Percentiles rank a stretch among this genome's conserved stretches.
Conservation (phyloP, 2,113 vertebrate species). For the Phrynosoma blainvillii region DNA sequence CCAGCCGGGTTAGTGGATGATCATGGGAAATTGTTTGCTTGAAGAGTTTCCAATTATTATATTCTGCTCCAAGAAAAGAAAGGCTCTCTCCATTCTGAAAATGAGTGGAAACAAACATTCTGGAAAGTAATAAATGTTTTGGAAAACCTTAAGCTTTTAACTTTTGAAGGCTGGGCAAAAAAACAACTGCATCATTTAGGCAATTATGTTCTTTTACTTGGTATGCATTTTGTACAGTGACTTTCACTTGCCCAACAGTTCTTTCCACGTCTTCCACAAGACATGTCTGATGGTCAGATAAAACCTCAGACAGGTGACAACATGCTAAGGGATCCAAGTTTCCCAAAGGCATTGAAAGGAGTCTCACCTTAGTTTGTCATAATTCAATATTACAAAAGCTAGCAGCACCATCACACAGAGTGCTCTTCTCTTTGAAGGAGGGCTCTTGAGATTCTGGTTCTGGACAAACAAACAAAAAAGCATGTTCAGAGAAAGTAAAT, state of each 20-base stretch:
- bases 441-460: constrained; percentile 87
- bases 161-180: not conserved
- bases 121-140: not conserved
- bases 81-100: no score
- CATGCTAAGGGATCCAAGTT: not conserved
- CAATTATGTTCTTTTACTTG: not conserved
- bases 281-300: no score
- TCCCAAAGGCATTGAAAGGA: no score
- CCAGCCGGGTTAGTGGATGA: no score
- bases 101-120: no score
- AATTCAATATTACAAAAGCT: constrained; percentile 86
- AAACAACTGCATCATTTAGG: not conserved
- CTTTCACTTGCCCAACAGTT: no score
- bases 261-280: no score
- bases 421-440: constrained; percentile 87
- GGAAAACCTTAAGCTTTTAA: not conserved
- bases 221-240: not conserved
- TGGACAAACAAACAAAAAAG: constrained; percentile 60
- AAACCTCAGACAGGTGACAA: no score
- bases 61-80: no score
- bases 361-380: constrained; percentile 85
- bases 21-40: no score
- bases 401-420: constrained; percentile 91
- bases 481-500: constrained; percentile 2
- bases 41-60: no score